Evolutionary conservation across 1,140 invertebrate genomes (phyloP).

Genomic region (Sesamia nonagrioides): DNA sequence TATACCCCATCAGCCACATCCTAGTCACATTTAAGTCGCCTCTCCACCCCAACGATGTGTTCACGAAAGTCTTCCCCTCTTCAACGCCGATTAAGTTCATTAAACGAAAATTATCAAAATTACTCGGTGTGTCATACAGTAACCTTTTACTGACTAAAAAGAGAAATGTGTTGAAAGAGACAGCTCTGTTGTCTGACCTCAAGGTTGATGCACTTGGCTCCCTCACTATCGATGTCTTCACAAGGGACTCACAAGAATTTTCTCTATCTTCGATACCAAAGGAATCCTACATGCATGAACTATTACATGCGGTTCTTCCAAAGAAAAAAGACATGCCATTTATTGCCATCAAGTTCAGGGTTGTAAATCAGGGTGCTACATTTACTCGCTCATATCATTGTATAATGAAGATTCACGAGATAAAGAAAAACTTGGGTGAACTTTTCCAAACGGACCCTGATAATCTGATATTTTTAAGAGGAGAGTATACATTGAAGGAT

Average conservation of each 20-base stretch:
- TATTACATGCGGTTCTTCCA: conserved; percentile 74
- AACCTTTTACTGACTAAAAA: conserved; percentile 80
- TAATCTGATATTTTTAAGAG: conserved; percentile 76
- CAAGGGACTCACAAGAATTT: conserved; percentile 77
- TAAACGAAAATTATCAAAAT: conserved; percentile 82
- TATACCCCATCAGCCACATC: conserved; percentile 78
- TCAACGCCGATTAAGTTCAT: conserved; percentile 79
- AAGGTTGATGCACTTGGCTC: conserved; percentile 75
- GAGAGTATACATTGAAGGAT: conserved; percentile 76
- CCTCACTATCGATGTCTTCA: conserved; percentile 77
- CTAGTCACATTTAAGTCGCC: conserved; percentile 79
- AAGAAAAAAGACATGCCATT: conserved; percentile 79
- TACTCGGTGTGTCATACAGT: conserved; percentile 75
- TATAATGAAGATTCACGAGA: conserved; percentile 78
- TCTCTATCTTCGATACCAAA: conserved; percentile 76
- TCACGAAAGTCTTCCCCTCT: conserved; percentile 81
- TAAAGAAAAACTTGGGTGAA: conserved; percentile 83
- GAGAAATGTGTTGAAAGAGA: conserved; percentile 79
- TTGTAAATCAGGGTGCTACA: conserved; percentile 77
- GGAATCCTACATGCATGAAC: conserved; percentile 77
- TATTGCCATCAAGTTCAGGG: conserved; percentile 83
- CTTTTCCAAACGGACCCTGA: conserved; percentile 76
- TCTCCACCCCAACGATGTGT: conserved; percentile 74
- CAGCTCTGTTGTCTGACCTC: conserved; percentile 74
- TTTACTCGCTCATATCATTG: conserved; percentile 85